Evolutionary conservation across 2,888 invertebrate species (phyloP).

Genomic region (Spicauda simplicius): DNA sequence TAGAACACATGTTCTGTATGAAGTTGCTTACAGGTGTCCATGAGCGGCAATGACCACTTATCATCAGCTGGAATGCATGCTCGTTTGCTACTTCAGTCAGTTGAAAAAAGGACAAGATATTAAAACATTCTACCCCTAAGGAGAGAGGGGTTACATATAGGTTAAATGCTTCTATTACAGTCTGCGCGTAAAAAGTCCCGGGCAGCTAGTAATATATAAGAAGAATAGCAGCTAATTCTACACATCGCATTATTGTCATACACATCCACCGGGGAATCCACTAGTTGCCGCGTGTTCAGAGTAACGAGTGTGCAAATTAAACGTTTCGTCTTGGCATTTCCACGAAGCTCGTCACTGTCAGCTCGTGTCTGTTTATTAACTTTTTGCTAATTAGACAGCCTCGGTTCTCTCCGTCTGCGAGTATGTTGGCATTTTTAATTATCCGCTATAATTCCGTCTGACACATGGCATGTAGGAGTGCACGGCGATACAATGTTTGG

Average conservation of each 20-base stretch:
- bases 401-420: constrained; percentile 72
- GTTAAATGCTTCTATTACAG: too few relatives aligned
- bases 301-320: constrained; percentile 77
- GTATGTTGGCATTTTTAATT: constrained; percentile 84
- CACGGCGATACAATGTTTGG: constrained; percentile 10
- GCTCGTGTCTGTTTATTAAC: constrained; percentile 81
- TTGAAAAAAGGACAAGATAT: too few relatives aligned
- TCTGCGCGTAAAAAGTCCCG: too few relatives aligned
- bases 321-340: constrained; percentile 83
- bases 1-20: too few relatives aligned
- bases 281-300: constrained; percentile 45
- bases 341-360: constrained; percentile 80
- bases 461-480: constrained; percentile 45
- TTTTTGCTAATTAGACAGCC: constrained; percentile 83
- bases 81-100: too few relatives aligned
- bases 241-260: not conserved
- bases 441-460: constrained; percentile 74
- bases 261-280: constrained; percentile 16
- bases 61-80: too few relatives aligned
- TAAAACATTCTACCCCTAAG: too few relatives aligned
- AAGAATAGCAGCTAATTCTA: not conserved
- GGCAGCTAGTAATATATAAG: too few relatives aligned
- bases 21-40: too few relatives aligned
- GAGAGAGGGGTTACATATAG: too few relatives aligned
- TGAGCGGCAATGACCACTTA: too few relatives aligned